Conservation (phyloP, 2,888 invertebrate species). For the Lutraria lutraria region DNA sequence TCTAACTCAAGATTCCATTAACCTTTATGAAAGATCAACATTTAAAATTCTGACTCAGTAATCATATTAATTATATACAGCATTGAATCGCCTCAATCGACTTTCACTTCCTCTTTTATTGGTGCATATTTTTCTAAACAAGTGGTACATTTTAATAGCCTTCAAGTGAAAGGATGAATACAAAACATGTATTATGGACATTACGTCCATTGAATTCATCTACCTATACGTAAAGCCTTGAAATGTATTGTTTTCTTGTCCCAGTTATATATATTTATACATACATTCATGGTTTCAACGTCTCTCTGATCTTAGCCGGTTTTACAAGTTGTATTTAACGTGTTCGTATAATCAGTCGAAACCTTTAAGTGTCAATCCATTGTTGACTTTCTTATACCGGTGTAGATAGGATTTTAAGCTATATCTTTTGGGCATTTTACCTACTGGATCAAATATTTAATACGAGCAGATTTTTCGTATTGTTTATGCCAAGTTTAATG, state of each 20-base stretch:
- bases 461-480: conserved; percentile 15
- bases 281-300: background rate
- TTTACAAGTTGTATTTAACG: conserved; percentile 14
- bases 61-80: background rate
- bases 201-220: background rate
- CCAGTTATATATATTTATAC: background rate
- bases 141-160: background rate
- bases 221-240: background rate
- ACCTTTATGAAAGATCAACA: no score
- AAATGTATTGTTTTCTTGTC: background rate
- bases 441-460: conserved; percentile 8
- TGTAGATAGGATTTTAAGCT: background rate
- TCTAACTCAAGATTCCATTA: no score
- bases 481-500: conserved; percentile 26
- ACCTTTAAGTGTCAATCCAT: conserved; percentile 17
- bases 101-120: background rate
- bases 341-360: conserved; percentile 26
- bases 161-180: background rate
- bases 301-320: background rate
- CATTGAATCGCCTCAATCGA: background rate
- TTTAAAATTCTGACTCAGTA: no score
- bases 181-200: background rate
- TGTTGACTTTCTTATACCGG: conserved; percentile 31
- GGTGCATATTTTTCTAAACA: background rate
- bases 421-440: conserved; percentile 8